Evolutionary conservation across 2,797 vertebrate species (phyloP).

Genomic region (Perdix hodgsoniae): DNA sequence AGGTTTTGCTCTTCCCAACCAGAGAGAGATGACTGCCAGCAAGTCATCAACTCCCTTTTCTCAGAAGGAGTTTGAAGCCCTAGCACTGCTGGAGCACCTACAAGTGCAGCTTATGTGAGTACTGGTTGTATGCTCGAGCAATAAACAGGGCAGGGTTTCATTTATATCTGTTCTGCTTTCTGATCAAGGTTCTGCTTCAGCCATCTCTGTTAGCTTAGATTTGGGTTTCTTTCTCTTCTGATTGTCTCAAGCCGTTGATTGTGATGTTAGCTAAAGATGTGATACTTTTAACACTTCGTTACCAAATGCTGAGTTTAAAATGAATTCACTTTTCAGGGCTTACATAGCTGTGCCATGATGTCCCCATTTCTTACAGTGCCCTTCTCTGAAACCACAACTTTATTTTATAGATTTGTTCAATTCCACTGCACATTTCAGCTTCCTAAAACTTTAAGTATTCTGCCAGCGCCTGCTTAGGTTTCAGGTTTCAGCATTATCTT

Average conservation of each 20-base stretch:
- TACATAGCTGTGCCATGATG: not conserved
- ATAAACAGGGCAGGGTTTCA: not conserved
- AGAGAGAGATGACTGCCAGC: conserved; percentile 65
- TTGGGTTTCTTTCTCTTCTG: not conserved
- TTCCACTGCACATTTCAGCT: not conserved
- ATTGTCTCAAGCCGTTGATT: not conserved
- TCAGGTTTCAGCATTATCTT: conserved; percentile 36
- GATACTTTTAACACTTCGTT: not conserved
- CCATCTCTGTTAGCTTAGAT: not conserved
- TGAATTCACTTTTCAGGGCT: not conserved
- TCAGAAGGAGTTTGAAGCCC: conserved; percentile 78
- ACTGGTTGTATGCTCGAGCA: not conserved
- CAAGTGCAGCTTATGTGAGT: conserved; percentile 87
- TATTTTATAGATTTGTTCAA: not conserved
- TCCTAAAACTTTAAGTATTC: not conserved
- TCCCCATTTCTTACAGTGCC: not conserved
- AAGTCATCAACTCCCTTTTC: conserved; percentile 71
- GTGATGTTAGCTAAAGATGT: not conserved
- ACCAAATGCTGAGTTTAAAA: not conserved
- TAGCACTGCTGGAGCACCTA: conserved; percentile 78
- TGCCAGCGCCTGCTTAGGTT: conserved; percentile 13
- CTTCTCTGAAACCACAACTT: not conserved
- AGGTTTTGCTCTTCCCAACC: conserved; percentile 34
- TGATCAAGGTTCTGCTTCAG: not conserved
- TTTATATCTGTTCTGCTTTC: not conserved